These are phyloP conservation scores for Cynopterus brachyotis DNA, from an alignment of 2,113 vertebrate genomes.

Conservation along the genomic window DNA sequence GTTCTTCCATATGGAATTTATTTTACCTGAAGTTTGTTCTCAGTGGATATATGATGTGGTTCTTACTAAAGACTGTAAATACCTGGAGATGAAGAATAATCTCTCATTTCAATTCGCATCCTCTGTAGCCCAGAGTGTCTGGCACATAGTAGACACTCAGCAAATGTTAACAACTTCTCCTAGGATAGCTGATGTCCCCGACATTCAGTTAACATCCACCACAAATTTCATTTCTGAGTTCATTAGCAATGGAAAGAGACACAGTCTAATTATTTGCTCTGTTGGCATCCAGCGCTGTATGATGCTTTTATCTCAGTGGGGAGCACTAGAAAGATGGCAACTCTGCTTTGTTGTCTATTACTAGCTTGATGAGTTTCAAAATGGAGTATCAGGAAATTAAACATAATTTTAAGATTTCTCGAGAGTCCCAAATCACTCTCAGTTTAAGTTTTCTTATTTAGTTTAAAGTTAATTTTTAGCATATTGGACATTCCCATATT, in stretches of 20 bases:
- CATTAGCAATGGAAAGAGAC: background rate
- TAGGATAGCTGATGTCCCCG: background rate
- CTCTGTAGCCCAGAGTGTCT: background rate
- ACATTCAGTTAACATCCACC: background rate
- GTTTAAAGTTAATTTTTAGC: background rate
- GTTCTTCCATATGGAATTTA: background rate
- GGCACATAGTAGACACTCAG: background rate
- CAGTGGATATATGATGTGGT: background rate
- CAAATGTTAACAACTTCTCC: background rate
- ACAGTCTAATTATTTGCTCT: background rate
- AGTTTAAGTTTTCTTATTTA: background rate
- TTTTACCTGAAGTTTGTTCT: background rate
- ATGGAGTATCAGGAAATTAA: background rate
- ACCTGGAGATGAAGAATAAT: background rate
- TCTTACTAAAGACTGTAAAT: background rate
- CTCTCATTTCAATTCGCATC: background rate
- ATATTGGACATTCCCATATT: background rate
- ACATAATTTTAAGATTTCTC: background rate
- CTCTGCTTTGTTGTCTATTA: background rate
- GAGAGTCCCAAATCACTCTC: background rate
- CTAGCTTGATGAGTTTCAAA: background rate
- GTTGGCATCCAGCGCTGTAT: accelerated
- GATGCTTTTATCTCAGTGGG: background rate
- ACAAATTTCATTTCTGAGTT: background rate
- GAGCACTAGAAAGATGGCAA: background rate